Evolutionary conservation across 2,797 vertebrate species (phyloP).

Genomic region (Myotis pilosus): DNA sequence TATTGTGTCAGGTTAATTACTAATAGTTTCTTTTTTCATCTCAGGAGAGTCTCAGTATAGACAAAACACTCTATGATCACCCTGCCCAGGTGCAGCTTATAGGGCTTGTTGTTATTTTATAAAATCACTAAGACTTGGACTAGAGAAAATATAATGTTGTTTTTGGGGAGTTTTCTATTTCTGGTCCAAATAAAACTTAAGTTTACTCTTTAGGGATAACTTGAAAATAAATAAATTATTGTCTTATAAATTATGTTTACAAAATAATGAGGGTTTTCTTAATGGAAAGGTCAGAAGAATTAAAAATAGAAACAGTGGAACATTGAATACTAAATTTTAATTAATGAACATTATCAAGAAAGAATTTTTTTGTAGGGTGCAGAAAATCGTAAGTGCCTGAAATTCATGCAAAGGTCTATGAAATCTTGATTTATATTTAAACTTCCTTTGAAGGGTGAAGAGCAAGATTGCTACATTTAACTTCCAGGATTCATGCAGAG

Average conservation of each 20-base stretch:
- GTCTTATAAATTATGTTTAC: neutral
- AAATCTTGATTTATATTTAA: neutral
- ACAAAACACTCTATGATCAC: neutral
- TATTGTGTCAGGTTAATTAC: neutral
- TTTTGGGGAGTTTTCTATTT: neutral
- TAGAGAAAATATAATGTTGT: neutral
- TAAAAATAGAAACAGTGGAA: neutral
- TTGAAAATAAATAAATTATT: neutral
- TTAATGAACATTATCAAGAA: neutral
- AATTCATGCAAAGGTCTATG: neutral
- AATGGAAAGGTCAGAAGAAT: neutral
- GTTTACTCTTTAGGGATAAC: neutral
- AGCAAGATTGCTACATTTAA: neutral
- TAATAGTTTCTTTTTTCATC: neutral
- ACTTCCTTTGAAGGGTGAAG: neutral
- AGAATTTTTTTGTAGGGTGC: neutral
- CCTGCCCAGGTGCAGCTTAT: neutral
- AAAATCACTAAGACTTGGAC: neutral
- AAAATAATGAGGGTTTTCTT: neutral
- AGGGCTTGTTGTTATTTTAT: neutral
- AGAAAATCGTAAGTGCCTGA: neutral
- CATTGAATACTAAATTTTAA: conserved; percentile 3
- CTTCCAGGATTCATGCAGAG: neutral
- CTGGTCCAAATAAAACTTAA: neutral
- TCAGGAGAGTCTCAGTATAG: neutral